Conservation (phyloP, 1,140 invertebrate species). For the Zaprionus nigranus region DNA sequence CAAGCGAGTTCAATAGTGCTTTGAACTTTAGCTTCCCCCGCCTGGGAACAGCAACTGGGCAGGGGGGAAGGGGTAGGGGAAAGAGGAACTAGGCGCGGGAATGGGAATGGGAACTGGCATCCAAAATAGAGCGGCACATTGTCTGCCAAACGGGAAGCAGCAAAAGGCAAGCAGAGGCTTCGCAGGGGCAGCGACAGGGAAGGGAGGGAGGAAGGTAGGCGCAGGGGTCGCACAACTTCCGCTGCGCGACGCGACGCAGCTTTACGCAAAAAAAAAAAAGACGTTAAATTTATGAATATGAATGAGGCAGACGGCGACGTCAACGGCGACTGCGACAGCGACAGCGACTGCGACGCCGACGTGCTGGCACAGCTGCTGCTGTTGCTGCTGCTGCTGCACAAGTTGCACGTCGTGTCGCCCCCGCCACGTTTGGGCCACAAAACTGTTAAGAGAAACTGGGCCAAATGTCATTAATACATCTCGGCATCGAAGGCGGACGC, state of each 20-base stretch:
- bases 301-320: constrained; percentile 54
- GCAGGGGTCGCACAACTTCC: constrained; percentile 56
- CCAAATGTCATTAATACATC: constrained; percentile 82
- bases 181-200: background rate
- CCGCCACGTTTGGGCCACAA: constrained; percentile 23
- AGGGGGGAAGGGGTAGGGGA: background rate
- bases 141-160: constrained; percentile 45
- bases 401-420: constrained; percentile 24
- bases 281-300: constrained; percentile 80
- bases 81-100: background rate
- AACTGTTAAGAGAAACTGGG: constrained; percentile 61
- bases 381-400: constrained; percentile 27
- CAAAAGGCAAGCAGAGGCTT: background rate
- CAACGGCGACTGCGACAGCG: background rate
- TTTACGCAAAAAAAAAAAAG: constrained; percentile 61
- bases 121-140: constrained; percentile 79
- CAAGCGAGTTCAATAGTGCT: constrained; percentile 76
- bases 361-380: constrained; percentile 34
- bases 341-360: constrained; percentile 26
- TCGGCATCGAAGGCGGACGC: constrained; percentile 58
- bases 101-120: constrained; percentile 23
- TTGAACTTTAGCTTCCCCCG: constrained; percentile 71
- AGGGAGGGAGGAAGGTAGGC: background rate
- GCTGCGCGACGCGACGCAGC: constrained; percentile 46
- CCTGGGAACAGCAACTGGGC: constrained; percentile 29